Conservation (phyloP, 2,113 vertebrate species). For the Corvus hawaiiensis region DNA sequence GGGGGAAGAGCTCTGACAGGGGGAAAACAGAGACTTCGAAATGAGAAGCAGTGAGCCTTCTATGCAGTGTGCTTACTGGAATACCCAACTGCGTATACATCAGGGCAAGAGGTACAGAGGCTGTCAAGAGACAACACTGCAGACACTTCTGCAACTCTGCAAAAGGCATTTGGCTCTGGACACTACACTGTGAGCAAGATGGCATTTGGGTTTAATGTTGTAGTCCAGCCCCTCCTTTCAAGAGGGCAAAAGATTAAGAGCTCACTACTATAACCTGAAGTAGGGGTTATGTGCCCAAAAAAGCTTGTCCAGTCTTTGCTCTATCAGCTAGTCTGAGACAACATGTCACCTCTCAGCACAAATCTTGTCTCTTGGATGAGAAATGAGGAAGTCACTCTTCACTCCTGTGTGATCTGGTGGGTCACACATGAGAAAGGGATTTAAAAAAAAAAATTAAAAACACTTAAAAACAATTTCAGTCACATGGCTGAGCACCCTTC, state of each 20-base stretch:
- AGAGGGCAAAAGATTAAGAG: not conserved
- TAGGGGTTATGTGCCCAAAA: accelerated
- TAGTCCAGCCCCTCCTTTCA: not conserved
- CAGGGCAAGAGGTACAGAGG: not conserved
- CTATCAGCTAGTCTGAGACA: not conserved
- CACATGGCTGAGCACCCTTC: not conserved
- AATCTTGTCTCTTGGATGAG: not conserved
- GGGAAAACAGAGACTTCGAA: not conserved
- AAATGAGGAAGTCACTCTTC: not conserved
- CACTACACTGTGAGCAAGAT: accelerated
- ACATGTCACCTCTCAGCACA: not conserved
- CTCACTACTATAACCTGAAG: not conserved
- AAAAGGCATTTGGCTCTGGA: not conserved
- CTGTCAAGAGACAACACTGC: not conserved
- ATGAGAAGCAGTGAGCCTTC: not conserved
- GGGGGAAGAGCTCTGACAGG: not conserved
- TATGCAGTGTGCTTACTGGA: accelerated
- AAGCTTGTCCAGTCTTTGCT: no score
- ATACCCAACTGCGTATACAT: not conserved
- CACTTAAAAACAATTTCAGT: not conserved
- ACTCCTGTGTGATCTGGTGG: accelerated
- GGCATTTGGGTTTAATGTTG: not conserved
- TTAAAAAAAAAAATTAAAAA: not conserved
- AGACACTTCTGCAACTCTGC: not conserved
- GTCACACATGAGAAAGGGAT: not conserved